These are phyloP conservation scores for Ypsolopha scabrella DNA, from an alignment of 2,888 invertebrate species.

Conservation along the genomic window DNA sequence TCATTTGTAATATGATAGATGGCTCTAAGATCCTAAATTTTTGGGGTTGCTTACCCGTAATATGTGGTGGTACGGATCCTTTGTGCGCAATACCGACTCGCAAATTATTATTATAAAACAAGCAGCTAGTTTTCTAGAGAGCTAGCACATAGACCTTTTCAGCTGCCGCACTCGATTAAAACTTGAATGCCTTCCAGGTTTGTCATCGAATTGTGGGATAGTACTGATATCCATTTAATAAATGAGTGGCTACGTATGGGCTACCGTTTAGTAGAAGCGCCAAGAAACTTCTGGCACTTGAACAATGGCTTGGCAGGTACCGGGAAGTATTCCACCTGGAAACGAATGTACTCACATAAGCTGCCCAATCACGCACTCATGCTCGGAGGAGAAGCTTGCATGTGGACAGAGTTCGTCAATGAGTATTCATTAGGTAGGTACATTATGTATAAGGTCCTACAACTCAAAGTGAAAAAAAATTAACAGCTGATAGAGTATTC, in stretches of 20 bases:
- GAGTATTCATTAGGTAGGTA: constrained; percentile 68
- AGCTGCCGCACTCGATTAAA: no score
- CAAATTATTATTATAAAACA: no score
- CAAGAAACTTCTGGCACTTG: constrained; percentile 87
- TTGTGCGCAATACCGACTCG: no score
- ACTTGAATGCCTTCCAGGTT: constrained; percentile 58
- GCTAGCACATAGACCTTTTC: no score
- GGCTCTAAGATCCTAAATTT: no score
- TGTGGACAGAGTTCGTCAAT: constrained; percentile 89
- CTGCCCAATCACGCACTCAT: constrained; percentile 63
- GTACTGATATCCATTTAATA: constrained; percentile 68
- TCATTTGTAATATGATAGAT: no score
- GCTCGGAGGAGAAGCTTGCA: constrained; percentile 79
- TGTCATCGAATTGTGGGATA: constrained; percentile 86
- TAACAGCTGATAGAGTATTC: no score
- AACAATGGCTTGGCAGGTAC: constrained; percentile 88
- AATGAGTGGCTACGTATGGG: constrained; percentile 73
- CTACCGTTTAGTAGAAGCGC: constrained; percentile 80
- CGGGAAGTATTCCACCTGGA: constrained; percentile 83
- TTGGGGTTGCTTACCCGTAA: no score
- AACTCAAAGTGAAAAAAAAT: no score
- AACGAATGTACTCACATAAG: constrained; percentile 76
- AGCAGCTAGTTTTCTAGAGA: no score
- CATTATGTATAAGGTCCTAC: no score
- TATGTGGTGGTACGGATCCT: no score